Conservation (phyloP, 2,113 vertebrate species). For the Gila orcuttii region DNA sequence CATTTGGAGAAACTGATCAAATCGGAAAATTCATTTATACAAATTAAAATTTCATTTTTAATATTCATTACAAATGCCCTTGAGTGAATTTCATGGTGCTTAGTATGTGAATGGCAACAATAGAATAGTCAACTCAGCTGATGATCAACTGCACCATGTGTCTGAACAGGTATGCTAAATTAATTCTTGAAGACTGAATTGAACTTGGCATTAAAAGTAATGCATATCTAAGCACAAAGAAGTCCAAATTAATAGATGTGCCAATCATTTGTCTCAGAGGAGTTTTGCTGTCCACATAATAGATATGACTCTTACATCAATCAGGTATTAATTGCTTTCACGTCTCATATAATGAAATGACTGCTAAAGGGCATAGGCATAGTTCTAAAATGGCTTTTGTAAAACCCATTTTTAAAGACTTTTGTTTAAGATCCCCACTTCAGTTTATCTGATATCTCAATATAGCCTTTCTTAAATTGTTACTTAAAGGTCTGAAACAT, state of each 20-base stretch:
- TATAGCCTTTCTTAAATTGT: conserved; percentile 31
- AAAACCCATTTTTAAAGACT: conserved; percentile 58
- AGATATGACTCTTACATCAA: conserved; percentile 54
- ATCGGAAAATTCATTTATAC: background rate
- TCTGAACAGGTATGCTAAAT: conserved; percentile 35
- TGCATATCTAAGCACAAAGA: conserved; percentile 9
- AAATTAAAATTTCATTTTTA: background rate
- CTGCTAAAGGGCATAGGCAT: conserved; percentile 52
- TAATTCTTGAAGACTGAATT: conserved; percentile 52
- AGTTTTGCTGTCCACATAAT: conserved; percentile 50
- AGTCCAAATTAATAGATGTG: conserved; percentile 62
- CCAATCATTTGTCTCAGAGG: conserved; percentile 62
- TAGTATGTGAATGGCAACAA: conserved; percentile 17
- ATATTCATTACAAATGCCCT: background rate
- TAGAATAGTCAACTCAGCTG: background rate
- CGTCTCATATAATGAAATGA: conserved; percentile 47
- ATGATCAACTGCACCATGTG: conserved; percentile 21
- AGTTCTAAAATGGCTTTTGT: conserved; percentile 35
- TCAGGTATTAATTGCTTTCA: conserved; percentile 61
- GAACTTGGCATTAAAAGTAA: conserved; percentile 45
- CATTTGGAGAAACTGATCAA: background rate
- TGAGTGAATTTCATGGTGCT: background rate
- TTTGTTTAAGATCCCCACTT: conserved; percentile 56
- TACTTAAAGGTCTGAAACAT: conserved; percentile 47
- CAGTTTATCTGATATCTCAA: conserved; percentile 58